These are phyloP conservation scores for Gnatocerus cornutus DNA, from an alignment of 2,888 invertebrate genomes.

Conservation along the genomic window DNA sequence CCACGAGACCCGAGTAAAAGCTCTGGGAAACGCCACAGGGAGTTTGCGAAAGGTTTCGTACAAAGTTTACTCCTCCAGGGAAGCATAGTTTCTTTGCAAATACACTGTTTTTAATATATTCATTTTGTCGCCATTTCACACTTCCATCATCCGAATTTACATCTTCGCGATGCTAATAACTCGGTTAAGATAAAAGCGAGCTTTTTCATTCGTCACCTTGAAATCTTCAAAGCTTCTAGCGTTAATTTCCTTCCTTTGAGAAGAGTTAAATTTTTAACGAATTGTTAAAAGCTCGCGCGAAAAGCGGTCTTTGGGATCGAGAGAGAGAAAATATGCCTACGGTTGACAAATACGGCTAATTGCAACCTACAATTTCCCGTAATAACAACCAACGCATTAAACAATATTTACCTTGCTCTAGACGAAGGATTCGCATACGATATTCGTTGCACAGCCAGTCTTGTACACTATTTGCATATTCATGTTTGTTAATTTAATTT, in stretches of 20 bases:
- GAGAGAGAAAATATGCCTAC: background rate
- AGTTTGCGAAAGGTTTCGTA: conserved; percentile 30
- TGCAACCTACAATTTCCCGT: conserved; percentile 22
- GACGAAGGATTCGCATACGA: conserved; percentile 29
- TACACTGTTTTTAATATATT: conserved; percentile 28
- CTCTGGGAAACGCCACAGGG: conserved; percentile 28
- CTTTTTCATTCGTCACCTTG: background rate
- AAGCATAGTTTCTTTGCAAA: conserved; percentile 29
- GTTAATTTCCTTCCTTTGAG: conserved; percentile 15
- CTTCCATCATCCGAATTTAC: background rate
- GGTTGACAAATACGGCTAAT: conserved; percentile 22
- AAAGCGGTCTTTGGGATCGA: background rate
- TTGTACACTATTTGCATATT: conserved; percentile 54
- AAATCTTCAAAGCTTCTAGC: conserved; percentile 11
- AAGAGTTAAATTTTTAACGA: conserved; percentile 13
- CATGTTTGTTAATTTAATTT: conserved; percentile 56
- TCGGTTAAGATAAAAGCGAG: conserved; percentile 8
- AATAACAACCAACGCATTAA: conserved; percentile 35
- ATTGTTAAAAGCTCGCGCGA: conserved; percentile 4
- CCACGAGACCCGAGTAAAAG: conserved; percentile 35
- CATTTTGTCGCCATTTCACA: conserved; percentile 10
- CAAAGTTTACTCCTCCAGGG: conserved; percentile 25
- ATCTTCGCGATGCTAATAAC: background rate
- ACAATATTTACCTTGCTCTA: conserved; percentile 41
- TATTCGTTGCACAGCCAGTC: conserved; percentile 42